phyloP scores from a whole-genome alignment of 1,140 invertebrate species.

The Drosophila sp. region DNA sequence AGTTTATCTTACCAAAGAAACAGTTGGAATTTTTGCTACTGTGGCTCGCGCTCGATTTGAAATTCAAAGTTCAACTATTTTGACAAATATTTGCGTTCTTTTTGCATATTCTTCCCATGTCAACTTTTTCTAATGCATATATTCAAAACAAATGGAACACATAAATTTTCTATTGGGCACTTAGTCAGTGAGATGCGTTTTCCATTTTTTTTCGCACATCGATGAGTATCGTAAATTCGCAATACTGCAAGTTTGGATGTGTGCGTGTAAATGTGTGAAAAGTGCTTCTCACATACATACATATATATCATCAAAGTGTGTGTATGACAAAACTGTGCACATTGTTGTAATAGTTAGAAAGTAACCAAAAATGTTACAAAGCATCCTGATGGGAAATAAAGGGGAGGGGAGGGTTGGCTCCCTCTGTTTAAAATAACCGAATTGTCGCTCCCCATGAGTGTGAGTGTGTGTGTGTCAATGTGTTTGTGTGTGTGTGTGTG shows the following conservation, averaged over 20 bases:
- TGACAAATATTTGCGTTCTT: neutral
- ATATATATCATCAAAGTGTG: constrained; percentile 21
- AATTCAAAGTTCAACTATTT: neutral
- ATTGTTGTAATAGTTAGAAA: constrained; percentile 46
- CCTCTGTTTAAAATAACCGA: constrained; percentile 42
- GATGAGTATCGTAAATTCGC: constrained; percentile 47
- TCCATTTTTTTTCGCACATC: constrained; percentile 43
- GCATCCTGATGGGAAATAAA: constrained; percentile 12
- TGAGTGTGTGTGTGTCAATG: constrained; percentile 23
- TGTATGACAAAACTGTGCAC: constrained; percentile 18
- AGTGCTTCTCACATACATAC: constrained; percentile 34
- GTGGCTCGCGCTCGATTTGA: neutral
- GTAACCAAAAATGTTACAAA: constrained; percentile 56
- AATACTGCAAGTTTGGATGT: constrained; percentile 20
- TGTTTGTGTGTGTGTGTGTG: constrained; percentile 8
- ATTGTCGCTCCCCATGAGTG: constrained; percentile 48
- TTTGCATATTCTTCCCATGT: neutral
- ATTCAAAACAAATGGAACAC: constrained; percentile 27
- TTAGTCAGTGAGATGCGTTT: constrained; percentile 27
- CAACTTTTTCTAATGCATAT: constrained; percentile 6
- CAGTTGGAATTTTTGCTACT: too few relatives aligned
- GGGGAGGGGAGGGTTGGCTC: neutral
- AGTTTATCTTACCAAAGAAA: too few relatives aligned
- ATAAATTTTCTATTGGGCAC: constrained; percentile 60
- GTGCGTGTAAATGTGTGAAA: constrained; percentile 15